Conservation (phyloP, 2,888 invertebrate species). For the Spatulosminthurus flaviceps region DNA sequence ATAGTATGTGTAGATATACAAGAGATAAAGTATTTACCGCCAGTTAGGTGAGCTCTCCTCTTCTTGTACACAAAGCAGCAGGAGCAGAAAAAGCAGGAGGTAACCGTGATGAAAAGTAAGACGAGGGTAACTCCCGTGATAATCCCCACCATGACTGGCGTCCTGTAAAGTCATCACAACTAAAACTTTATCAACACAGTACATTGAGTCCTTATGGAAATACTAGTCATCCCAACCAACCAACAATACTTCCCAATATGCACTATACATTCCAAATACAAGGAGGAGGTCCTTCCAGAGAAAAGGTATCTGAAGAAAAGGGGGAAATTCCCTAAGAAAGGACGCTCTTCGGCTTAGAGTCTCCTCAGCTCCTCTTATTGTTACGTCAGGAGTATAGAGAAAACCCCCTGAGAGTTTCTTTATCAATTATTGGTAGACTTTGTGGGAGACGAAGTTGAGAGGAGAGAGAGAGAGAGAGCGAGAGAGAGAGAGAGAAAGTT, state of each 20-base stretch:
- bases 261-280: too few relatives aligned
- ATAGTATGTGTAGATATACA: slow-evolving; percentile 5
- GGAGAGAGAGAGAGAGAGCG: neutral
- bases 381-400: neutral
- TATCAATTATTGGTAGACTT: slow-evolving; percentile 32
- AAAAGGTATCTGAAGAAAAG: neutral
- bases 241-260: too few relatives aligned
- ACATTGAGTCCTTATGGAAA: neutral
- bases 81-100: slow-evolving; percentile 66
- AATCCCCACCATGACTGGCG: slow-evolving; percentile 66
- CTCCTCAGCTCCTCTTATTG: too few relatives aligned
- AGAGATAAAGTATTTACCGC: slow-evolving; percentile 29
- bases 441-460: slow-evolving; percentile 7
- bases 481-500: neutral
- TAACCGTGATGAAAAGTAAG: slow-evolving; percentile 65
- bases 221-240: too few relatives aligned
- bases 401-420: neutral
- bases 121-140: slow-evolving; percentile 65
- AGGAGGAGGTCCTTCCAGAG: too few relatives aligned
- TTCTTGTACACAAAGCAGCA: slow-evolving; percentile 66
- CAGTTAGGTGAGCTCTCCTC: slow-evolving; percentile 55
- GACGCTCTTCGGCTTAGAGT: too few relatives aligned
- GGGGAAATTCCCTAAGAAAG: neutral
- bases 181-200: neutral
- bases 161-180: slow-evolving; percentile 61